Evolutionary conservation across 1,140 invertebrate species (phyloP), one percentile per base, ranked within the genome.

Genomic region (Aphelenchoides fujianensis): DNA sequence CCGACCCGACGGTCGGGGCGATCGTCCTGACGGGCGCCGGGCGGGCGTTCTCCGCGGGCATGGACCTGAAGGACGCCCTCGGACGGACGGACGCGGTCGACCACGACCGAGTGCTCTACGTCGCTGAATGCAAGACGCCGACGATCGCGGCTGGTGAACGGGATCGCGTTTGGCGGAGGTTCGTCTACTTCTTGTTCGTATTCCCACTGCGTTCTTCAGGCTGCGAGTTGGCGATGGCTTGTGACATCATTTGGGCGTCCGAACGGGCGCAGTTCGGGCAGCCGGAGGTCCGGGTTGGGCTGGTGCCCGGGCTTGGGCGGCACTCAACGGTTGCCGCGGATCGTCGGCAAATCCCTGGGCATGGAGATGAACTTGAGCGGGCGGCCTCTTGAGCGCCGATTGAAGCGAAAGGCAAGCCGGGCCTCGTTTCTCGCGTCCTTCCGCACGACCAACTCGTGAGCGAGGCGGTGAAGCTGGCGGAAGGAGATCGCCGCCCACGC

Each of bases 131-230:
- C 57, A 89, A 86, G 52, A 98, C 98, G 84, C 96, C 96, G 19
- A 86, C 96, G n/a, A 96, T 99, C 81, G 96, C 96, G 69, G 96
- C 95, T n/a, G 70, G 96, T 99, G 2, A 98, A 98, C 87, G 96
- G 96, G 68, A 98, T 92, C 87, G 93, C 93, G 80, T 86, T 97
- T 9, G 95, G 96, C 31, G 96, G 96, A 63, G 96, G 41, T 48
- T 23, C 23, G 12, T 48, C 12, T 16, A 12, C 23, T 23, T 16
- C 12, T 23, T 23, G 41, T 48, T 48, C 23, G 12, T 48, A 48
- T 12, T 12, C 23, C 23, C 23, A 48, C 23, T 48, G 12, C 23
- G 12, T 12, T 48, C 23, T 48, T 16, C 23, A 59, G 55, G 96
- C 0, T 97, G 94, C 87, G 96, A 99, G 86, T 80, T 98, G 30